Percentiles rank a stretch among this genome's conserved stretches.
These are phyloP conservation scores for Muraenolepis orangiensis DNA, from an alignment of 2,797 vertebrate genomes.

Conservation along the genomic window DNA sequence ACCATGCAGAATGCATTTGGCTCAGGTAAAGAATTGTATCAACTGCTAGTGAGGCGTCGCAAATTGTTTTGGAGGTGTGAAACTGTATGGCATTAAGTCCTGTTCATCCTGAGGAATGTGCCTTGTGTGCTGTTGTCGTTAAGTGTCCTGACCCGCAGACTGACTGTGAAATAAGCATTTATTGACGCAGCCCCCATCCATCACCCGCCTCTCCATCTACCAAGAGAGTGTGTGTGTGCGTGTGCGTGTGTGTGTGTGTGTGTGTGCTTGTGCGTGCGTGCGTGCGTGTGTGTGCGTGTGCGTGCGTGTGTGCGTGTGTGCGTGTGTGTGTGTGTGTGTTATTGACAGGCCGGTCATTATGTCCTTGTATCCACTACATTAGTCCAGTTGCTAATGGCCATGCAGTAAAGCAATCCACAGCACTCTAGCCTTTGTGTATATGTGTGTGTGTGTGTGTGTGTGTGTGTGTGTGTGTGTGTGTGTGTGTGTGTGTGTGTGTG, in stretches of 20 bases:
- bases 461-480: neutral
- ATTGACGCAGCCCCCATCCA: slow-evolving; percentile 12
- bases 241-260: no score
- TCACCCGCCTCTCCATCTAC: slow-evolving; percentile 4
- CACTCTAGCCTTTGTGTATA: no score
- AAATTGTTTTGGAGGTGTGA: neutral
- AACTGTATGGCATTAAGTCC: neutral
- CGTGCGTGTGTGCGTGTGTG: no score
- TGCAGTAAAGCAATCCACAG: neutral
- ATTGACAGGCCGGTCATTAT: slow-evolving; percentile 20
- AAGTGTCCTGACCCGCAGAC: slow-evolving; percentile 17
- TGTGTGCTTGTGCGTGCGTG: no score
- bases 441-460: neutral
- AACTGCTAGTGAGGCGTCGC: no score
- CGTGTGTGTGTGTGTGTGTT: neutral
- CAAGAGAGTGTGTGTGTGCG: no score
- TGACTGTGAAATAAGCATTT: slow-evolving; percentile 10
- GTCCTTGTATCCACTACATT: slow-evolving; percentile 14
- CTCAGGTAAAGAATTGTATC: neutral
- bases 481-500: neutral
- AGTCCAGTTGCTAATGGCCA: slow-evolving; percentile 23
- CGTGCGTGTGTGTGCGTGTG: no score
- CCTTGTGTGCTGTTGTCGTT: neutral
- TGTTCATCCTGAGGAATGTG: neutral
- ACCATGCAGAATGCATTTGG: neutral